These are phyloP conservation scores for Chromoteleia sp. DNA, from an alignment of 2,888 invertebrate species.

Conservation along the genomic window DNA sequence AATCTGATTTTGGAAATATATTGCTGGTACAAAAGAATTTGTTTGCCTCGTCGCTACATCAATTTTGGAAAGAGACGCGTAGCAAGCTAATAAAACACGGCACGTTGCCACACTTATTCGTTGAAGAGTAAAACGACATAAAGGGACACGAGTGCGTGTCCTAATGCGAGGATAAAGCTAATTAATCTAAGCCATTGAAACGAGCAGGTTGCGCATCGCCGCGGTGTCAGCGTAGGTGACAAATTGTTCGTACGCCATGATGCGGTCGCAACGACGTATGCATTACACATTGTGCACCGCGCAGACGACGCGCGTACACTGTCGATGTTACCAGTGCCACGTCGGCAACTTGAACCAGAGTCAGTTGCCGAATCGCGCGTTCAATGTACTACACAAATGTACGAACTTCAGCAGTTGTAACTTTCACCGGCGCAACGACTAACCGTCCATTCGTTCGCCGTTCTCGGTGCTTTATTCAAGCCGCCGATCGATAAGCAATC, in stretches of 20 bases:
- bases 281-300: slow-evolving; percentile 69
- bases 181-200: slow-evolving; percentile 83
- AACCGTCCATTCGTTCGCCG: neutral
- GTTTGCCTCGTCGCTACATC: too few species aligned
- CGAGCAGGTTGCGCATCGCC: slow-evolving; percentile 75
- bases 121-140: slow-evolving; percentile 62
- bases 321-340: slow-evolving; percentile 69
- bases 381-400: slow-evolving; percentile 51
- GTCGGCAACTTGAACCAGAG: slow-evolving; percentile 64
- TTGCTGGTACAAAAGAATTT: too few species aligned
- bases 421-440: slow-evolving; percentile 8
- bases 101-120: slow-evolving; percentile 17
- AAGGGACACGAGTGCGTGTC: slow-evolving; percentile 57
- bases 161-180: slow-evolving; percentile 77
- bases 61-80: slow-evolving; percentile 8
- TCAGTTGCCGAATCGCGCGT: slow-evolving; percentile 61
- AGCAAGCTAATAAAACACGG: slow-evolving; percentile 52
- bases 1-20: too few species aligned
- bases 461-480: slow-evolving; percentile 17
- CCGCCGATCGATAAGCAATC: slow-evolving; percentile 37
- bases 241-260: slow-evolving; percentile 80
- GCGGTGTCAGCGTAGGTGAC: slow-evolving; percentile 78
- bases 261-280: slow-evolving; percentile 72
- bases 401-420: slow-evolving; percentile 52
- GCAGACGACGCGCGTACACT: slow-evolving; percentile 68